A percentile compares a stretch with the other conserved stretches of the same genome.
phyloP scores from a whole-genome alignment of 2,888 invertebrate genomes.

The Drosophila mayaguana region DNA sequence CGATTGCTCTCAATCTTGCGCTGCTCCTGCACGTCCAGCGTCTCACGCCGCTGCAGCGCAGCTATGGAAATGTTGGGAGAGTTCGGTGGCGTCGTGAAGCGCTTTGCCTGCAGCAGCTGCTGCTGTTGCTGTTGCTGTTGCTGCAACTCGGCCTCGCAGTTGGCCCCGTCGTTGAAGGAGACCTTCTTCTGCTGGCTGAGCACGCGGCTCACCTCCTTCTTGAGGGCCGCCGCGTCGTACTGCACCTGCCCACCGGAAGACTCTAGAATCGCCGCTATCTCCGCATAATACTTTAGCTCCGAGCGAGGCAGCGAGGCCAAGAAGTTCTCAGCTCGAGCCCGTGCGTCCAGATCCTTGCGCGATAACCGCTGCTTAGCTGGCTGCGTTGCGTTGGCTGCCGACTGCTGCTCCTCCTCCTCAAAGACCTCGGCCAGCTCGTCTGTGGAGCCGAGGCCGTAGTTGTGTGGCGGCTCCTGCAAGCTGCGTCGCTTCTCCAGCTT shows the following conservation, averaged over 20 bases:
- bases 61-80: slow-evolving; percentile 90
- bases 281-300: slow-evolving; percentile 85
- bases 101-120: slow-evolving; percentile 59
- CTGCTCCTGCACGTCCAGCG: slow-evolving; percentile 80
- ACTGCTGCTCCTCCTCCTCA: slow-evolving; percentile 77
- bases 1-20: slow-evolving; percentile 85
- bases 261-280: slow-evolving; percentile 85
- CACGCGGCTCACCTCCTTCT: slow-evolving; percentile 85
- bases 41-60: slow-evolving; percentile 63
- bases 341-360: slow-evolving; percentile 84
- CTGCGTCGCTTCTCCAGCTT: slow-evolving; percentile 89
- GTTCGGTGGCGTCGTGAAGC: slow-evolving; percentile 89
- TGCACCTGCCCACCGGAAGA: slow-evolving; percentile 78
- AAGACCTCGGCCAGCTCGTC: slow-evolving; percentile 84
- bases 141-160: not conserved
- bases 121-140: slow-evolving; percentile 1
- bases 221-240: slow-evolving; percentile 84
- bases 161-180: slow-evolving; percentile 81
- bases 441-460: slow-evolving; percentile 76
- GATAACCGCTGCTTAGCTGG: slow-evolving; percentile 80
- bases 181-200: slow-evolving; percentile 85
- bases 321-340: slow-evolving; percentile 84
- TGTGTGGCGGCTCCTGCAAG: slow-evolving; percentile 90
- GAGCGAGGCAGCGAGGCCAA: slow-evolving; percentile 84
- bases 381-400: slow-evolving; percentile 37